Evolutionary conservation across 2,113 vertebrate genomes (phyloP).

Genomic region (Paracyprichromis sp.): DNA sequence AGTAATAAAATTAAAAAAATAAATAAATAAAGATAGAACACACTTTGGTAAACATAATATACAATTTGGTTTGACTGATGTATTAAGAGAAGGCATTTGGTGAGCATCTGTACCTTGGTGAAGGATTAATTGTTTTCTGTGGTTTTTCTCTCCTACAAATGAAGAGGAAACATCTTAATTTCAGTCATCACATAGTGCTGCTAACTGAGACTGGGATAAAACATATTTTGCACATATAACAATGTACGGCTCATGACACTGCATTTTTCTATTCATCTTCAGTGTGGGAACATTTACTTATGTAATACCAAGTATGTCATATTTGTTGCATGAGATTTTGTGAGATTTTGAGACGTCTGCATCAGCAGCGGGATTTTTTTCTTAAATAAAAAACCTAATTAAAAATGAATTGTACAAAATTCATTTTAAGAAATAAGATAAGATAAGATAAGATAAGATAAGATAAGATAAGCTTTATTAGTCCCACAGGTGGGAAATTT

Average conservation of each 20-base stretch:
- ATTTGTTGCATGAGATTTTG: background rate
- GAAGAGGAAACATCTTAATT: background rate
- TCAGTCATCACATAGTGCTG: background rate
- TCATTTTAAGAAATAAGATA: background rate
- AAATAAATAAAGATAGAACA: background rate
- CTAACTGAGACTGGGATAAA: background rate
- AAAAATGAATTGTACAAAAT: background rate
- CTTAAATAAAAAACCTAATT: background rate
- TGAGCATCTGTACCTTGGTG: conserved; percentile 2
- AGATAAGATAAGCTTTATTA: background rate
- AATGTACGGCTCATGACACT: background rate
- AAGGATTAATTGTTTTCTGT: rapidly evolving
- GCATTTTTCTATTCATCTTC: background rate
- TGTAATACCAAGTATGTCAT: background rate
- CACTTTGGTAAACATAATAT: background rate
- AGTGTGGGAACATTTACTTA: background rate
- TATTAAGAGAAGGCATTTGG: background rate
- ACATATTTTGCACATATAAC: background rate
- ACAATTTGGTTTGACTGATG: background rate
- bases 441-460: background rate
- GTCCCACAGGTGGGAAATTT: background rate
- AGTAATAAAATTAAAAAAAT: background rate
- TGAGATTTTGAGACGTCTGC: background rate
- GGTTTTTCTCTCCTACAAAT: background rate
- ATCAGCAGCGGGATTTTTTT: background rate